Base-by-base conservation (phyloP, 1,140 invertebrate genomes). In the Bombus turneri region DNA sequence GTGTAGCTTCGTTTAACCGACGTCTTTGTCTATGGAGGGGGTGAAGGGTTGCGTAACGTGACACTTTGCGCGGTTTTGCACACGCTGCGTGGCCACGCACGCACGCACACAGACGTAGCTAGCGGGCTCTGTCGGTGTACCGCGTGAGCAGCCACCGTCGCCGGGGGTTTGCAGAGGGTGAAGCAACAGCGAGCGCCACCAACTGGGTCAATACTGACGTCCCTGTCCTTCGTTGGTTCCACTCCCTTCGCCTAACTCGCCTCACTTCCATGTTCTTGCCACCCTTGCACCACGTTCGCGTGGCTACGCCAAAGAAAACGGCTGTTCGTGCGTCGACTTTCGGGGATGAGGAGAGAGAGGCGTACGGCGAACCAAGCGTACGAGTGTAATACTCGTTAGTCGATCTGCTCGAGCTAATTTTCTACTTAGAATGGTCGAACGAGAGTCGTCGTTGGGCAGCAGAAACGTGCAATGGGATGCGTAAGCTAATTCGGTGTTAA, bases 201-300 rank as follows among this genome's bases (percentile, higher is more conserved):
- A 87, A 92, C 91, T 93, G 91, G 93, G 93, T 93, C 93, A 93
- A 93, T 93, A 93, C 91, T 92, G 84, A 87, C 87, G 79, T 89
- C 80, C 85, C 87, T 90, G 88, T 90, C 86, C 88, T 92, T 91
- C 87, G 80, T 53, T n/a, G 22, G 8, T 15, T 68, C 31, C 68
- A 31, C 73, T 68, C 57, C 71, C 69, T 74, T 73, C 57, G 74
- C 43, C 34, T 71, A 57, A 62, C 62, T 41, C 39, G 5, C 62
- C 15, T 53, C 66, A n/a, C 62, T 57, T 59, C 75, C n/a, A 43
- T 74, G 76, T 53, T 83, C 43, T 78, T 71, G 53, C 37, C 34
- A 12, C 28, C 25, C 37, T 28, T 43, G 22, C 10, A 13, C 22
- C 41, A 10, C 25, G 15, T 34, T 79, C 66, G 66, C 47, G 53